These are phyloP conservation scores for Dendrolimus punctatus DNA, from an alignment of 1,140 invertebrate genomes.

Conservation along the genomic window DNA sequence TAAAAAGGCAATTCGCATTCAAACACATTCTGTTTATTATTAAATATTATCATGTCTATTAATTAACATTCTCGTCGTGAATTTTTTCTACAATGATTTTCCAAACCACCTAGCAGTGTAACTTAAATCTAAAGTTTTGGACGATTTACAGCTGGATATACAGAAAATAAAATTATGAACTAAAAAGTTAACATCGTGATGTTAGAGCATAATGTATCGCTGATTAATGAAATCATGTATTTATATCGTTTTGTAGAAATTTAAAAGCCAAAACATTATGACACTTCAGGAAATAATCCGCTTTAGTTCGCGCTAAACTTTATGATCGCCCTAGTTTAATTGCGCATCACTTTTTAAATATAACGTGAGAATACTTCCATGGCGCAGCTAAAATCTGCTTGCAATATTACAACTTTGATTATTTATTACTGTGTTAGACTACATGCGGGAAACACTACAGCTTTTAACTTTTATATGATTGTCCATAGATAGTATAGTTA, in stretches of 20 bases:
- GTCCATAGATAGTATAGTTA: no score
- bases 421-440: no score
- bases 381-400: no score
- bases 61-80: constrained; percentile 47
- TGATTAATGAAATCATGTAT: constrained; percentile 8
- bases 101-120: constrained; percentile 52
- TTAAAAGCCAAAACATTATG: constrained; percentile 19
- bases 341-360: no score
- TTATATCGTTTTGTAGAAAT: constrained; percentile 21
- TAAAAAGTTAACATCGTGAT: neutral
- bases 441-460: no score
- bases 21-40: constrained; percentile 63
- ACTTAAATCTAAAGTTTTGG: constrained; percentile 40
- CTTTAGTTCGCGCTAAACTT: no score
- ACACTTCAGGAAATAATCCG: no score
- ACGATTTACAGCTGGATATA: constrained; percentile 3
- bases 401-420: no score
- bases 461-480: no score
- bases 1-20: constrained; percentile 36
- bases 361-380: no score
- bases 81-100: constrained; percentile 55
- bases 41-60: constrained; percentile 34
- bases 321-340: no score
- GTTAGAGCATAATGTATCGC: neutral
- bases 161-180: neutral